Base-by-base conservation (phyloP, 2,797 vertebrate species). In the Perodicticus potto region DNA sequence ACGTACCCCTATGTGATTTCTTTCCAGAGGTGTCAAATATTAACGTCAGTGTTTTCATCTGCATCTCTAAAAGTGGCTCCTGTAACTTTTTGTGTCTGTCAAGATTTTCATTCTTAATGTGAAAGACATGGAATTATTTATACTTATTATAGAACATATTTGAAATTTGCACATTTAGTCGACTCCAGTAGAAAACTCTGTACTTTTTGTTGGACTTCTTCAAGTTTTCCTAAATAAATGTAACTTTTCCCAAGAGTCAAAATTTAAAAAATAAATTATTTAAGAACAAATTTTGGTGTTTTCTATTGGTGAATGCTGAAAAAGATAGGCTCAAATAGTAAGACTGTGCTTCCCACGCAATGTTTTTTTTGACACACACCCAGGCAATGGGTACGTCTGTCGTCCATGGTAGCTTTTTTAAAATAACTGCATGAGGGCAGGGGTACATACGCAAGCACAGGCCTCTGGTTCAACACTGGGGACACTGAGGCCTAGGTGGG, bases 211-310 rank as follows among this genome's bases (percentile, higher is more conserved):
- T 88, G 88, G 72, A 96, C 97, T 97, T 97, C 87, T 96, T 76
- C 67, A 95, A 95, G 80, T 87, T 97, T 97, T 86, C 34, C n/a
- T 94, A 87, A 96, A 67, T 91, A 97, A 97, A 91, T 98, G 85
- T 98, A 96, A 98, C 20, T 98, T 97, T 94, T 97, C 95, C 96
- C 96, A 94, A 90, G 93, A 96, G 87, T 55, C 49, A 92, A 70
- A 96, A 92, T 96, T 86, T 97, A 97, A 97, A 98, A 98, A 98
- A 98, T 98, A 98, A 98, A 98, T 98, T 99, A 99, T 99, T 98
- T 98, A 98, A 98, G 95, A 97, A 98, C 77, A 95, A 77, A 93
- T 81, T 82, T 93, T 94, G 74, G 43, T 96, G 70, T 90, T 97
- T 97, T 96, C 22, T 96, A 1, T 82, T 82, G 82, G 72, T 20